Base-by-base conservation (phyloP, 2,113 vertebrate species). In the Psilopogon haemacephalus region DNA sequence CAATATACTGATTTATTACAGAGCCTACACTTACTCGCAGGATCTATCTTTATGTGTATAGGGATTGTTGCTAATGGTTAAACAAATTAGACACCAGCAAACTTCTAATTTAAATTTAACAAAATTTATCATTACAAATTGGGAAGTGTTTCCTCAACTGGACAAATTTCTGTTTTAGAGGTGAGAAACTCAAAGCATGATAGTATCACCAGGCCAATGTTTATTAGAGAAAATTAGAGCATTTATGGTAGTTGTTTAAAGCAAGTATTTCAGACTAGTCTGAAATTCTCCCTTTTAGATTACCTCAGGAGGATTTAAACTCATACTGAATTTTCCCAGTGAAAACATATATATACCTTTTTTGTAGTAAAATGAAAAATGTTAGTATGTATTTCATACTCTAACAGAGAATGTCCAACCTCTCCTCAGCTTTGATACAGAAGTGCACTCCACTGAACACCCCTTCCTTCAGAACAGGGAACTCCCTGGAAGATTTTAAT, bases 1-100 rank as follows among this genome's bases (percentile, higher is more conserved):
- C 32, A 46, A 46, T 18, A 58, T 42, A 76, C 38, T 40, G 28
- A 28, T 88, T 95, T 92, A 91, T 94, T 95, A 84, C 30, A 80
- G 32, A 87, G 46, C 69, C 69, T 62, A 38, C 14, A 35, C 79
- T 91, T 89, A 60, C 68, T 81, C 55, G 54, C n/a, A 75, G 68
- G 72, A 59, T 55, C 8, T 6, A 33, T 65, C 32, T 77, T 73
- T 46, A 46, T 8, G 40, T 9, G 12, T 64, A 35, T 5, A 86
- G 33, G 74, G 37, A 71, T 12, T 50, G 12, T 42, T 78, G 67
- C 10, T 48, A 59, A 74, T 2, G 9, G 52, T 68, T 92, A 79
- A 86, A 84, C 60, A 82, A 60, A 58, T 12, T 37, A 69, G 35
- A 35, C 59, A 70, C 4, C 75, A 86, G 38, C 7, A 44, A 37